phyloP scores from a whole-genome alignment of 2,113 vertebrate species.

The Etheostoma spectabile region DNA sequence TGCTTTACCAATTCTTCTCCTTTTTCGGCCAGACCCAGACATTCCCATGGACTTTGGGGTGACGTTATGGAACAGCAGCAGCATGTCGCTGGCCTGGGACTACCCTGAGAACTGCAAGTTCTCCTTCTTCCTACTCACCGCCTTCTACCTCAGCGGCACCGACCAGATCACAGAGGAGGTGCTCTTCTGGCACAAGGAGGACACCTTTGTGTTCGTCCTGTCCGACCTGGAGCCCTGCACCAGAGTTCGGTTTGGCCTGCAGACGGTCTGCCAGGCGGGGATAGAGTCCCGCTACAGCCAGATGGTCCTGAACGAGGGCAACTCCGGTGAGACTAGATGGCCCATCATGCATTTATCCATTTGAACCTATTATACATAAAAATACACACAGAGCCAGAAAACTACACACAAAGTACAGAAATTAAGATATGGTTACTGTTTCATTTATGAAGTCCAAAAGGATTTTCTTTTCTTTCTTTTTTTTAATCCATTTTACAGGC shows the following conservation, averaged over 20 bases:
- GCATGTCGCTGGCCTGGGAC: slow-evolving; percentile 73
- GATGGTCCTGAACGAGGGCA: slow-evolving; percentile 68
- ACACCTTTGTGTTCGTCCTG: slow-evolving; percentile 40
- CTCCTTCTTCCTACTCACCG: slow-evolving; percentile 73
- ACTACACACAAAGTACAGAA: no score
- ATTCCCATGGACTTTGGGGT: slow-evolving; percentile 66
- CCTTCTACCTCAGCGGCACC: slow-evolving; percentile 64
- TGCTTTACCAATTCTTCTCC: background rate
- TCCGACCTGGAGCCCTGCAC: slow-evolving; percentile 71
- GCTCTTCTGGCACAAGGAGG: slow-evolving; percentile 15
- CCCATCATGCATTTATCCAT: background rate
- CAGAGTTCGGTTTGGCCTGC: slow-evolving; percentile 74
- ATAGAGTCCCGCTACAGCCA: slow-evolving; percentile 61
- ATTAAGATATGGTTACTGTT: no score
- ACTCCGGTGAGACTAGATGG: slow-evolving; percentile 53
- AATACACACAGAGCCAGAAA: no score
- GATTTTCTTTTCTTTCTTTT: background rate
- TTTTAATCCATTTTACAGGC: background rate
- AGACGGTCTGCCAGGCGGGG: slow-evolving; percentile 73
- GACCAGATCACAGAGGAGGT: slow-evolving; percentile 50
- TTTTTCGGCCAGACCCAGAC: slow-evolving; percentile 68
- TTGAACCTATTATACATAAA: background rate
- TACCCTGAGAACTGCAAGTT: slow-evolving; percentile 58
- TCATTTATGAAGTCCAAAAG: no score
- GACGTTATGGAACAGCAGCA: slow-evolving; percentile 67